A percentile compares a stretch with the other conserved stretches of the same genome.
These are phyloP conservation scores for Chrysopilus asiliformis DNA, from an alignment of 2,888 invertebrate genomes.

Conservation along the genomic window DNA sequence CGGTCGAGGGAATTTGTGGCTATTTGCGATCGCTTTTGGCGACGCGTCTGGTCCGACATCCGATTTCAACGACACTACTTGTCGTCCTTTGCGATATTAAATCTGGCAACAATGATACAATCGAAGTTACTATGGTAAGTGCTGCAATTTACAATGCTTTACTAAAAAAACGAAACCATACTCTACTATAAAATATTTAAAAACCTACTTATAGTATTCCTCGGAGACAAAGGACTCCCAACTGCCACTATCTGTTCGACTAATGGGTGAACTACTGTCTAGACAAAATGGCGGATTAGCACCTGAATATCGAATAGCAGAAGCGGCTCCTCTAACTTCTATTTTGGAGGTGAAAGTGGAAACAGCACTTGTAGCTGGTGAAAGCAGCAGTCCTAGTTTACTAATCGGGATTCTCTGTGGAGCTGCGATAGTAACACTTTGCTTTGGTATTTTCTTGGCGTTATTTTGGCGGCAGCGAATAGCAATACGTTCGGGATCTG, in stretches of 20 bases:
- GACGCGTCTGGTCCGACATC: constrained; percentile 36
- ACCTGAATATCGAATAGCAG: constrained; percentile 30
- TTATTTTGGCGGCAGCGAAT: constrained; percentile 44
- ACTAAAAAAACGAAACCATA: not conserved
- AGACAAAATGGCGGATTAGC: constrained; percentile 32
- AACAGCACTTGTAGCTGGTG: constrained; percentile 44
- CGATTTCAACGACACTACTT: constrained; percentile 45
- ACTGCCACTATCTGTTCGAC: constrained; percentile 42
- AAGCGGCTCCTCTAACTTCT: constrained; percentile 50
- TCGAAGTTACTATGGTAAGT: constrained; percentile 75
- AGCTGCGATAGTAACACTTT: constrained; percentile 32
- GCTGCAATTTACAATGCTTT: no score
- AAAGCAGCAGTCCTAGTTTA: constrained; percentile 30
- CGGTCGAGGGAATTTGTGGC: constrained; percentile 69
- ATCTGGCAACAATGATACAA: constrained; percentile 61
- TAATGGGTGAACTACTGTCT: constrained; percentile 49
- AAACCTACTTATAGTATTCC: constrained; percentile 39
- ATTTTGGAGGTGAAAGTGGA: constrained; percentile 64
- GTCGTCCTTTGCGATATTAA: constrained; percentile 77
- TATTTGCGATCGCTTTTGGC: constrained; percentile 63
- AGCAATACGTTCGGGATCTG: constrained; percentile 39
- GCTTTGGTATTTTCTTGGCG: constrained; percentile 37
- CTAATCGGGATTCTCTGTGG: constrained; percentile 37
- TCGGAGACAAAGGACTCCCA: constrained; percentile 35
- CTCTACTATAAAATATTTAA: constrained; percentile 3